These are phyloP conservation scores for Saccostrea glomerata DNA, from an alignment of 1,140 invertebrate species.

Conservation along the genomic window DNA sequence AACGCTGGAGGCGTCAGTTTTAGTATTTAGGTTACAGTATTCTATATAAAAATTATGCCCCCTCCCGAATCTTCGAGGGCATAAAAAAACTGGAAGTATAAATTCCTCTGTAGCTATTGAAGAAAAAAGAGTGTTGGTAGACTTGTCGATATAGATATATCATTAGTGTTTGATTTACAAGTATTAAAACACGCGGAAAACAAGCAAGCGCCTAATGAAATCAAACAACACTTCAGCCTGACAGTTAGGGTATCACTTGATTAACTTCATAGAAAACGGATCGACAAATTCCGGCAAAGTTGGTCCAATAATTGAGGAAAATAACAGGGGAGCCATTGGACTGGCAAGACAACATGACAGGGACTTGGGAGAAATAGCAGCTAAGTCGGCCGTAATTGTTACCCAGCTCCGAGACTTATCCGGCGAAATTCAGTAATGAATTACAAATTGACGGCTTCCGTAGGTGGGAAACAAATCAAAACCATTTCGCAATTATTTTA, in stretches of 20 bases:
- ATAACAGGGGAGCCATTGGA: slow-evolving; percentile 32
- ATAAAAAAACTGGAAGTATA: background rate
- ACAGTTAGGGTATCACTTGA: slow-evolving; percentile 29
- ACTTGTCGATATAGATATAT: slow-evolving; percentile 34
- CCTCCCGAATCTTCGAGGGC: too few species aligned
- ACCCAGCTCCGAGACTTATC: slow-evolving; percentile 4
- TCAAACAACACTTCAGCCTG: slow-evolving; percentile 25
- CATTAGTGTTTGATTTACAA: slow-evolving; percentile 35
- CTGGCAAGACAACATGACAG: slow-evolving; percentile 18
- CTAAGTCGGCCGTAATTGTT: background rate
- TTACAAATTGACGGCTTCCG: slow-evolving; percentile 37
- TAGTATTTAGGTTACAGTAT: too few species aligned
- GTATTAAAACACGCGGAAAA: slow-evolving; percentile 36
- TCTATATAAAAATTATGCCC: too few species aligned
- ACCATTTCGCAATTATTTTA: background rate
- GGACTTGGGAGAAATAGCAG: slow-evolving; percentile 1
- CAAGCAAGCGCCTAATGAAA: slow-evolving; percentile 35
- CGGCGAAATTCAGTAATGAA: background rate
- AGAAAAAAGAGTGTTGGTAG: background rate
- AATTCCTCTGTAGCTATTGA: background rate
- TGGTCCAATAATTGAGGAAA: slow-evolving; percentile 33
- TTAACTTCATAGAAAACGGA: slow-evolving; percentile 36
- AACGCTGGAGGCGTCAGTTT: too few species aligned
- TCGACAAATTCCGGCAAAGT: slow-evolving; percentile 35
- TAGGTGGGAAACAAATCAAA: slow-evolving; percentile 27